Percentiles rank a stretch among this genome's conserved stretches.
These are phyloP conservation scores for Didymodactylos carnosus DNA, from an alignment of 2,888 invertebrate genomes.

Conservation along the genomic window DNA sequence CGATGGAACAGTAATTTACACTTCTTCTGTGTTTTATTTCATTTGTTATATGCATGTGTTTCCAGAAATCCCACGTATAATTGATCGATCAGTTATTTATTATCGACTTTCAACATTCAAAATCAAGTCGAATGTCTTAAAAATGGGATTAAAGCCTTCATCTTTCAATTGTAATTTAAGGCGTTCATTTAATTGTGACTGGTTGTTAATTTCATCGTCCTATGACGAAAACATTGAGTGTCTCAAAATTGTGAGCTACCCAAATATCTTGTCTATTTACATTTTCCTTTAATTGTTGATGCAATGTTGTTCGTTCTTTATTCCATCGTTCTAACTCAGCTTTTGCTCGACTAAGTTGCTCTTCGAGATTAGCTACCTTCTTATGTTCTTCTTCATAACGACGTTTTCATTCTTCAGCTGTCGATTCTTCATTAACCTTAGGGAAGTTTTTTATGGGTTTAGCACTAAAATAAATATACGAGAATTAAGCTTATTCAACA, in stretches of 20 bases:
- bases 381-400: conserved; percentile 94
- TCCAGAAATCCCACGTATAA: no score
- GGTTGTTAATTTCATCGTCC: conserved; percentile 97
- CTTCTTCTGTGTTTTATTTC: no score
- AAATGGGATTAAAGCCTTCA: conserved; percentile 42
- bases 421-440: conserved; percentile 92
- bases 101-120: no score
- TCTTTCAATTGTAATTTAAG: conserved; percentile 62
- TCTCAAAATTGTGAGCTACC: not conserved
- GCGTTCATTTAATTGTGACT: conserved; percentile 85
- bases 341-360: conserved; percentile 58
- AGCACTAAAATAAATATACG: conserved; percentile 38
- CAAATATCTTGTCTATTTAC: conserved; percentile 19
- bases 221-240: conserved; percentile 1
- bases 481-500: not conserved
- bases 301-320: conserved; percentile 53
- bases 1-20: no score
- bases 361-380: conserved; percentile 67
- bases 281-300: conserved; percentile 92
- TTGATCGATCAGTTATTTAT: no score
- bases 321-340: conserved; percentile 66
- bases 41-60: no score
- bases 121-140: no score
- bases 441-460: conserved; percentile 99
- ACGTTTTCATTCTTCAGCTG: conserved; percentile 98